Conservation (phyloP, 2,888 invertebrate species). For the Rhagium mordax region DNA sequence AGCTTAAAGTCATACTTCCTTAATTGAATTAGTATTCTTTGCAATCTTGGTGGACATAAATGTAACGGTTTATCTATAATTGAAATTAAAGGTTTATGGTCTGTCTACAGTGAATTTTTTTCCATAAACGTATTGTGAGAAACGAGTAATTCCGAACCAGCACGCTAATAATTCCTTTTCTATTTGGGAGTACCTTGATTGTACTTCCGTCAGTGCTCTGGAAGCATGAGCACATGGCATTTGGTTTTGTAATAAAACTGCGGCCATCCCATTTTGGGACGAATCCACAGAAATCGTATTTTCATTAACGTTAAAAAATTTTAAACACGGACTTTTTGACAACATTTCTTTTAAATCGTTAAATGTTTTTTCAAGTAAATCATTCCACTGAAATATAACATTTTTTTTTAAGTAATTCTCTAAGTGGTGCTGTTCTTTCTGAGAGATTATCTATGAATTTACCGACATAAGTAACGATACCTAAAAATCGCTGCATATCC, state of each 20-base stretch:
- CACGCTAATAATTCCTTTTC: conserved; percentile 65
- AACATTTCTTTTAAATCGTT: no score
- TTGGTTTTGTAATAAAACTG: no score
- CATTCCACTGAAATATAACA: no score
- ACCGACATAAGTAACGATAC: no score
- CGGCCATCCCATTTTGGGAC: conserved; percentile 59
- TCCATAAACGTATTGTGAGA: neutral
- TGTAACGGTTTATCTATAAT: no score
- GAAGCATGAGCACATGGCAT: conserved; percentile 61
- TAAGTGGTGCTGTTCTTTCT: no score
- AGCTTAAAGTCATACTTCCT: no score
- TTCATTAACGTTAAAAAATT: conserved; percentile 57
- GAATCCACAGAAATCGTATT: conserved; percentile 57
- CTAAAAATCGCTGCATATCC: no score
- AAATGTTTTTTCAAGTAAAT: conserved; percentile 51
- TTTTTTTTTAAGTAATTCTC: no score
- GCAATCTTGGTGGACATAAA: no score
- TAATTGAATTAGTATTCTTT: no score
- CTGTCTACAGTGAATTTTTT: conserved; percentile 44
- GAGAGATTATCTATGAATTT: no score
- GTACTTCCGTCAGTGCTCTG: conserved; percentile 55
- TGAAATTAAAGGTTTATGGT: conserved; percentile 49
- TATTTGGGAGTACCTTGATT: conserved; percentile 61
- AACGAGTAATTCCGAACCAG: conserved; percentile 50
- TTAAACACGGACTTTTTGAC: conserved; percentile 55